Percentiles rank a stretch among this genome's conserved stretches.
phyloP scores from a whole-genome alignment of 2,888 invertebrate species.

The Idaea dimidiata region DNA sequence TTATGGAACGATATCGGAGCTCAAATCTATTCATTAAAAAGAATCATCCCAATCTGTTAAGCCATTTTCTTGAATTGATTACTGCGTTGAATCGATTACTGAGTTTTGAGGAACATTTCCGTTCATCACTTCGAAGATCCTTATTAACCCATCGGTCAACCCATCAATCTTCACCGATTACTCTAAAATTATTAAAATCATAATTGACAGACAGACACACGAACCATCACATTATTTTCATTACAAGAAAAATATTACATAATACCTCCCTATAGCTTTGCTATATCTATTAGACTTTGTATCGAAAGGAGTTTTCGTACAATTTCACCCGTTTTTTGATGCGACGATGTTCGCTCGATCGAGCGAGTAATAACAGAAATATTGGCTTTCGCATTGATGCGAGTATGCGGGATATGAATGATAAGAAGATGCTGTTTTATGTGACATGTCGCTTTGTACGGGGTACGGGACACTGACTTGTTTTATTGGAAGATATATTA shows the following conservation, averaged over 20 bases:
- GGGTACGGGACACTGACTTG: background rate
- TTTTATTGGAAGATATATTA: background rate
- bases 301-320: constrained; percentile 26
- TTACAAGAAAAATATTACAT: constrained; percentile 5
- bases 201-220: background rate
- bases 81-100: no score
- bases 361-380: constrained; percentile 35
- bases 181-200: no score
- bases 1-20: no score
- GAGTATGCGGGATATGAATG: constrained; percentile 6
- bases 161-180: no score
- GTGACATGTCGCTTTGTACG: background rate
- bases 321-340: constrained; percentile 41
- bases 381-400: constrained; percentile 19
- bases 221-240: background rate
- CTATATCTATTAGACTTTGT: constrained; percentile 16
- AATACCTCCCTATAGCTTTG: background rate
- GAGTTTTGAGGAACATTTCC: no score
- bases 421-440: background rate
- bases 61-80: no score
- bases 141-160: no score
- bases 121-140: no score
- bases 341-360: constrained; percentile 28
- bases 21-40: no score
- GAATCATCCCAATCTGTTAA: no score